phyloP scores from a whole-genome alignment of 2,113 vertebrate genomes.

The Merops nubicus region DNA sequence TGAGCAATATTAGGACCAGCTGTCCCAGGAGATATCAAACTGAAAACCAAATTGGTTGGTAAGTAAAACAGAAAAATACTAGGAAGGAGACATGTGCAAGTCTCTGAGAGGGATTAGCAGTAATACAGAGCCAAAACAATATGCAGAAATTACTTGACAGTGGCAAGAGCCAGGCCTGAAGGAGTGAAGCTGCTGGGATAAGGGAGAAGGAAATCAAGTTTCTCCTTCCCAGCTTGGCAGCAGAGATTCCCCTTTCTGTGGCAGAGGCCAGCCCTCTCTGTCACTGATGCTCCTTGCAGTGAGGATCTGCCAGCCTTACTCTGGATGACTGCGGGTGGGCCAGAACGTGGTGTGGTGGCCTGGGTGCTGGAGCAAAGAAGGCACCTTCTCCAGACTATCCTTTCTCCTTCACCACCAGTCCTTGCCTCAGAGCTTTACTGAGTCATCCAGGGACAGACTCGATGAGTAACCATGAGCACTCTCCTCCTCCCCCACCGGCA shows the following conservation, averaged over 20 bases:
- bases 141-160: background rate
- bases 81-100: background rate
- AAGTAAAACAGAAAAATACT: background rate
- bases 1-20: background rate
- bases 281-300: background rate
- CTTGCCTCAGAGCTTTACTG: background rate
- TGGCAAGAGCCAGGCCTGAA: background rate
- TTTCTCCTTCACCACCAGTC: background rate
- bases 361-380: background rate
- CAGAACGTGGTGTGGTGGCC: accelerated
- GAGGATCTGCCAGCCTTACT: background rate
- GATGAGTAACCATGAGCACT: background rate
- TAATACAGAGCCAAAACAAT: background rate
- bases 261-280: background rate
- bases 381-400: background rate
- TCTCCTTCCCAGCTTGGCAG: background rate
- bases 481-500: background rate
- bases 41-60: background rate
- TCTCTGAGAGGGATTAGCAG: background rate
- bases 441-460: accelerated
- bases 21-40: background rate
- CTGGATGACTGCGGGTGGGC: background rate
- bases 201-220: background rate
- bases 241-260: background rate
- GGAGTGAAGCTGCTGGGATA: background rate